Conservation (phyloP, 2,888 invertebrate genomes). For the Argyresthia goedartella region DNA sequence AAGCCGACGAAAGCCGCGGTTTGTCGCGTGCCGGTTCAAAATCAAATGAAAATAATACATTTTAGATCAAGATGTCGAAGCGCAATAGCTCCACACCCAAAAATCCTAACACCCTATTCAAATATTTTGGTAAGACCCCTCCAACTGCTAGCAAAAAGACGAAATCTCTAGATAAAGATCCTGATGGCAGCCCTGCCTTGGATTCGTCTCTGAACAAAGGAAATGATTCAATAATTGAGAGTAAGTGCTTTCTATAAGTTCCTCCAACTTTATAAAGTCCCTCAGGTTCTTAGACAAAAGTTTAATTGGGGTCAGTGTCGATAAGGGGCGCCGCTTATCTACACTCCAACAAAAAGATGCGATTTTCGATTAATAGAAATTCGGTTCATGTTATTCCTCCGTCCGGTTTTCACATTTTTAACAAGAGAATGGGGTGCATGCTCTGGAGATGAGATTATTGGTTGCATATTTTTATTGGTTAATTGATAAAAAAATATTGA, state of each 20-base stretch:
- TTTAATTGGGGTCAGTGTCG: no score
- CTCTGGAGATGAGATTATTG: no score
- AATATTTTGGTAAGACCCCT: constrained; percentile 74
- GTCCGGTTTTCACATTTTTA: no score
- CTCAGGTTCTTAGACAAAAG: no score
- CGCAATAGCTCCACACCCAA: constrained; percentile 46
- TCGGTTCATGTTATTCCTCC: no score
- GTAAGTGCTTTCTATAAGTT: constrained; percentile 25
- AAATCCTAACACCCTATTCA: constrained; percentile 71
- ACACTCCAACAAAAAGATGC: no score
- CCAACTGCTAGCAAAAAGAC: constrained; percentile 57
- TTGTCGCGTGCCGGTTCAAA: neutral
- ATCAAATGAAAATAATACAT: neutral
- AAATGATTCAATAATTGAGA: constrained; percentile 29
- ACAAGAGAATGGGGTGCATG: no score
- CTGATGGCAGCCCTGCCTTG: constrained; percentile 20
- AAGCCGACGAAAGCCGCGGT: neutral
- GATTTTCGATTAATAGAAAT: no score
- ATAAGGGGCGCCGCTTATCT: no score
- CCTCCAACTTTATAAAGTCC: no score
- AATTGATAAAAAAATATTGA: no score
- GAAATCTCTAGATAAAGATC: constrained; percentile 26
- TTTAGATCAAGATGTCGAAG: constrained; percentile 43
- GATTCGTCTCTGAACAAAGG: constrained; percentile 21
- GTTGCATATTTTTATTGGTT: no score